These are phyloP conservation scores for Enoplolaimus lenunculus DNA, from an alignment of 2,888 invertebrate species.

Conservation along the genomic window DNA sequence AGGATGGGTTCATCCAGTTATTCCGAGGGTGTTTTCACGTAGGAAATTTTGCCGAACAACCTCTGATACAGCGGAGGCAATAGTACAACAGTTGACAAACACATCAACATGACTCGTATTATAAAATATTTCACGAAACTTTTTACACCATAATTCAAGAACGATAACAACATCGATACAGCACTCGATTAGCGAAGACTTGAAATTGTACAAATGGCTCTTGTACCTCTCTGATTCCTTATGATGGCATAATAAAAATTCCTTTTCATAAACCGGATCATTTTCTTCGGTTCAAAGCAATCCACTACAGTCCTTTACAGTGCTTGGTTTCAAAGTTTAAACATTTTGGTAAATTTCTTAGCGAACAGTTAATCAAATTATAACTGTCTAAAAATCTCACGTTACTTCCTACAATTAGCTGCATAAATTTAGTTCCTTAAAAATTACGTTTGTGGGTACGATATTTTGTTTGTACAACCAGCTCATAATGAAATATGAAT, in stretches of 20 bases:
- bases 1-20: conserved; percentile 24
- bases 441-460: conserved; percentile 8
- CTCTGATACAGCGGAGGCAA: conserved; percentile 25
- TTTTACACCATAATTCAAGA: neutral
- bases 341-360: conserved; percentile 18
- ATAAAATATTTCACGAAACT: conserved; percentile 2
- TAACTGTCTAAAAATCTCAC: conserved; percentile 19
- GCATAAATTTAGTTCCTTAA: conserved; percentile 20
- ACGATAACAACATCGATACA: conserved; percentile 27
- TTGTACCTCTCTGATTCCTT: no score
- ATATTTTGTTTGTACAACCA: neutral
- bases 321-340: conserved; percentile 13
- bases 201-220: no score
- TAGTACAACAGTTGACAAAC: conserved; percentile 23
- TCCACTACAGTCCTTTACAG: conserved; percentile 21
- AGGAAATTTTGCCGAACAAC: conserved; percentile 22
- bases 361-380: conserved; percentile 19
- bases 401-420: conserved; percentile 8
- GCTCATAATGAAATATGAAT: conserved; percentile 22
- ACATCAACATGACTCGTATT: conserved; percentile 22
- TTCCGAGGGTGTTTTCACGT: conserved; percentile 22
- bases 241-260: conserved; percentile 4
- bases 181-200: no score
- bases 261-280: neutral
- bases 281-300: neutral